Evolutionary conservation across 2,113 vertebrate genomes (phyloP).

Genomic region (Grallaria varia): DNA sequence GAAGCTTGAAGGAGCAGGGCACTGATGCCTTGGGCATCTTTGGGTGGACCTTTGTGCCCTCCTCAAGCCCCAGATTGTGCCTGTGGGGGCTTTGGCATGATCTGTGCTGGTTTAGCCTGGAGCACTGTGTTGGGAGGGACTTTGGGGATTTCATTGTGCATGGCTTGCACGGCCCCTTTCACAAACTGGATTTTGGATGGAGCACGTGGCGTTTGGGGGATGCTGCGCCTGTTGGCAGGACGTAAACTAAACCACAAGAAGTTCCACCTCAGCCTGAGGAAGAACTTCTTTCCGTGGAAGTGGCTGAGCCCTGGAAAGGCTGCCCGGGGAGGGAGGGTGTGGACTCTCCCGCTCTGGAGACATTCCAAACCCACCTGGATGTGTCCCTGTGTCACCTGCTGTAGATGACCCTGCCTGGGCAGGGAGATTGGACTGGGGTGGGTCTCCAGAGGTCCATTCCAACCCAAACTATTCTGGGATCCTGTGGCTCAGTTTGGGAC

Average conservation of each 20-base stretch:
- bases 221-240: neutral
- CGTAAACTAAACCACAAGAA: rapidly evolving
- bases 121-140: rapidly evolving
- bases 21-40: neutral
- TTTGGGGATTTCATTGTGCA: neutral
- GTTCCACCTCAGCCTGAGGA: neutral
- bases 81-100: rapidly evolving
- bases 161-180: rapidly evolving
- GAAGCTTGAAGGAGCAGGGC: neutral
- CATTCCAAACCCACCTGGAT: neutral
- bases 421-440: neutral
- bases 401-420: neutral
- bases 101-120: neutral
- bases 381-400: neutral
- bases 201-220: rapidly evolving
- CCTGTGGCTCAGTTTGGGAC: neutral
- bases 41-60: neutral
- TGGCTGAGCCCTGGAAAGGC: neutral
- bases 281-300: rapidly evolving
- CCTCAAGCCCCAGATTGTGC: neutral
- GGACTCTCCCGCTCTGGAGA: neutral
- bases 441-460: neutral
- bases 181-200: neutral
- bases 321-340: neutral
- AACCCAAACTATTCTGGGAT: rapidly evolving